Conservation (phyloP, 2,888 invertebrate genomes). For the Acleris sparsana region DNA sequence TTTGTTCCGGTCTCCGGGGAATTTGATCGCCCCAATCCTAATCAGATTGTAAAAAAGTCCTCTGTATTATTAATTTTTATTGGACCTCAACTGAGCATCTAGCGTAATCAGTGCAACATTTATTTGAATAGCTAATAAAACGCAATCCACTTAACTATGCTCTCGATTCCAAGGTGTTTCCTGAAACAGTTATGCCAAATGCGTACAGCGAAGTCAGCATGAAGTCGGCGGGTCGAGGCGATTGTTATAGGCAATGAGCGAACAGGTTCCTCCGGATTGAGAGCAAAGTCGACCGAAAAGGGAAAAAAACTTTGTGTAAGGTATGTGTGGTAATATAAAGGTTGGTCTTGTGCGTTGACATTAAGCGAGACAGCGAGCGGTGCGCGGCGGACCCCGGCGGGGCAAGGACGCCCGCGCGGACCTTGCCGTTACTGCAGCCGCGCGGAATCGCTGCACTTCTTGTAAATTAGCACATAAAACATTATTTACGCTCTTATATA, state of each 20-base stretch:
- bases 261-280: constrained; percentile 44
- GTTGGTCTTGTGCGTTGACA: constrained; percentile 60
- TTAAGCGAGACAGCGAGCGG: constrained; percentile 60
- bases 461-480: neutral
- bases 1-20: constrained; percentile 56
- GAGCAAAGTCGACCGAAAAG: constrained; percentile 44
- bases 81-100: constrained; percentile 5
- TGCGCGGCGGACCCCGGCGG: constrained; percentile 12
- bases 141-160: constrained; percentile 32
- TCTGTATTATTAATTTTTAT: constrained; percentile 22
- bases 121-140: constrained; percentile 43
- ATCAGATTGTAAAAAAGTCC: constrained; percentile 55
- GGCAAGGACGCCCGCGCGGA: constrained; percentile 1
- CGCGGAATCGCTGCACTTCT: neutral
- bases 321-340: constrained; percentile 51
- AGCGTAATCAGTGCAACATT: constrained; percentile 41
- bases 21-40: constrained; percentile 50
- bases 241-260: constrained; percentile 40
- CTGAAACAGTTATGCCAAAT: constrained; percentile 49
- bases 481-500: too few relatives aligned
- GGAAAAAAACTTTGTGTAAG: constrained; percentile 46
- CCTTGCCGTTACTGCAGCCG: constrained; percentile 13
- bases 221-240: constrained; percentile 39
- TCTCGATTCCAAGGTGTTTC: constrained; percentile 47
- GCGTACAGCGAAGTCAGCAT: constrained; percentile 40